Base-by-base conservation (phyloP, 2,113 vertebrate species). In the Euleptes europaea region DNA sequence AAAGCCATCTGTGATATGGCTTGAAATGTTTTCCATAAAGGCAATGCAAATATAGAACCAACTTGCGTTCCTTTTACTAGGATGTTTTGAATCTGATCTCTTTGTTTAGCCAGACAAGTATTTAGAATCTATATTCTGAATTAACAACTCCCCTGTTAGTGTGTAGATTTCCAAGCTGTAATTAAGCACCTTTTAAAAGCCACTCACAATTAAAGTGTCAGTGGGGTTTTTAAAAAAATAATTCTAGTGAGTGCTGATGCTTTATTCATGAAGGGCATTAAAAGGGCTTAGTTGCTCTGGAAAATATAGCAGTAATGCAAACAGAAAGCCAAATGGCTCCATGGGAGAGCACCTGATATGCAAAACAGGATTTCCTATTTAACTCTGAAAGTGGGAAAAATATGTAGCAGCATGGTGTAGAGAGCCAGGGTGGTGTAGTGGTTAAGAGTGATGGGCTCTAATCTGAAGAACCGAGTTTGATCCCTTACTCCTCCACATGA, bases 281-380 rank as follows among this genome's bases (percentile, higher is more conserved):
- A 79, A 88, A 93, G 80, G 86, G 78, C 51, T 87, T 92, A 89
- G 92, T 90, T 90, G 63, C 66, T 44, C 11, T 7, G 84, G 88
- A 89, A 86, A 83, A 83, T 74, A 44, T 11, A 83, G 40, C 2
- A 42, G 38, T 72, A 42, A 42, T 42, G 51, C 38, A 63, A 73
- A 33, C 26, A n/a, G 26, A 72, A 71, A 38, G 51, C 6, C 38
- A 73, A 47, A 33, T 6, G 42, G 54, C 42, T 21, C 31, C 33
- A 14, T 57, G 26, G 13, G 33, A 71, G 49, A 71, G 23, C 10
- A 63, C 3, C 23, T 26, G 31, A 74, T 63, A 26, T 74, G 13
- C 23, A 6, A 57, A 65, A n/a, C 11, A 11, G 14, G 49, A 42
- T 72, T 33, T 47, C 54, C 12, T 74, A 17, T 21, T 83, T 60